Conservation (phyloP, 2,888 invertebrate species). For the Encarsia formosa region DNA sequence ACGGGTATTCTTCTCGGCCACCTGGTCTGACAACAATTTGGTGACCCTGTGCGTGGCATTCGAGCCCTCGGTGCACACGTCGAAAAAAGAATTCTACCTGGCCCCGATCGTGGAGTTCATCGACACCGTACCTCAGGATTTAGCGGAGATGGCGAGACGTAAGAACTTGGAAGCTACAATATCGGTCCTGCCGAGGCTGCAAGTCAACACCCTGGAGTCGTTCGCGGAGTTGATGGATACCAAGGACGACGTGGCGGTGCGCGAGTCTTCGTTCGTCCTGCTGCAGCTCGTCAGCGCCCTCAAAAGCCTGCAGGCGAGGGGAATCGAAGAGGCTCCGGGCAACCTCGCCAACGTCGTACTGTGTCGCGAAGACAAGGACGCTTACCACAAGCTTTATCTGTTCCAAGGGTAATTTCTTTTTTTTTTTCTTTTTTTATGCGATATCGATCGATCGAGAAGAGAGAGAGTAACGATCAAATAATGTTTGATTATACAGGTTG, state of each 20-base stretch:
- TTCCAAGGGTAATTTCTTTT: constrained; percentile 64
- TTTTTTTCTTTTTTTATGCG: neutral
- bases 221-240: constrained; percentile 54
- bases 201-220: constrained; percentile 70
- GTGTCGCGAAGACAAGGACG: constrained; percentile 64
- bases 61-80: constrained; percentile 59
- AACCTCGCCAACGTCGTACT: constrained; percentile 70
- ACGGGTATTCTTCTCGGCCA: constrained; percentile 70
- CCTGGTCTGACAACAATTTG: constrained; percentile 61
- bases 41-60: constrained; percentile 56
- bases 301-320: constrained; percentile 77
- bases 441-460: neutral
- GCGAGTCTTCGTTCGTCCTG: constrained; percentile 73
- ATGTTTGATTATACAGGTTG: constrained; percentile 53
- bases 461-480: neutral
- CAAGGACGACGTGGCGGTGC: constrained; percentile 54
- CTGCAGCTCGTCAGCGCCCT: constrained; percentile 77
- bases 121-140: constrained; percentile 69
- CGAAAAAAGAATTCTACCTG: constrained; percentile 62
- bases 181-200: constrained; percentile 69
- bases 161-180: constrained; percentile 74
- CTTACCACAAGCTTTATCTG: constrained; percentile 66
- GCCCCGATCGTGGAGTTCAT: constrained; percentile 77
- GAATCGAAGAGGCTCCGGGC: constrained; percentile 73
- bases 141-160: constrained; percentile 56